Base-by-base conservation (phyloP, 2,797 vertebrate genomes). In the Peromyscus nudipes region DNA sequence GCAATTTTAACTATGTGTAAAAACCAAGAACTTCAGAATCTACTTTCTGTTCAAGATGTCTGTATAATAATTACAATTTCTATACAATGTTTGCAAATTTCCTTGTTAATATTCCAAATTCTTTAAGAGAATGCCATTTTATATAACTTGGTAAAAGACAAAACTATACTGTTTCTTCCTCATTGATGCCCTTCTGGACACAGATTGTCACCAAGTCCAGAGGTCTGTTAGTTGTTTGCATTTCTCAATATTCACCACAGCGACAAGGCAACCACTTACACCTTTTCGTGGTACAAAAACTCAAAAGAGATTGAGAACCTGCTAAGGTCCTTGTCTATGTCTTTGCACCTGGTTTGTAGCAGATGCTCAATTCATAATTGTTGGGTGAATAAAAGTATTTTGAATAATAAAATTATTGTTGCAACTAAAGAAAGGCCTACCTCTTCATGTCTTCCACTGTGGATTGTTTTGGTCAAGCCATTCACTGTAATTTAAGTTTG, bases 161-260 rank as follows among this genome's bases (percentile, higher is more conserved):
- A 75, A 95, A 43, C 57, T 37, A 76, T 95, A 12, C 37, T 0
- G 1, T 90, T 95, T 96, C 21, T 55, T 95, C 25, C 21, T 89
- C 10, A 43, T 73, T 81, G 49, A 92, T 92, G 25, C 3, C 43
- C 83, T 62, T 95, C 37, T 92, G 60, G 31, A 76, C 13, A 64
- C 23, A 95, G 46, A 43, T 79, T 14, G 46, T 2, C 16, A 84
- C 37, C 2, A 46, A 43, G 49, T 89, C 60, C 55, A 87, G 65
- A 91, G 21, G 10, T 1, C 25, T 87, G 27, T 57, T 90, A 67
- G 34, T 81, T 81, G 16, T 43, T 92, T 83, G 4, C 27, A 31
- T 91, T 91, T 85, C n/a, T 89, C 94, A 31, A 55, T 95, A 88
- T 25, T 77, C n/a, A 55, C 65, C 46, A 40, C 40, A 79, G 83